phyloP scores from a whole-genome alignment of 2,797 vertebrate species.

The Antrozous pallidus region DNA sequence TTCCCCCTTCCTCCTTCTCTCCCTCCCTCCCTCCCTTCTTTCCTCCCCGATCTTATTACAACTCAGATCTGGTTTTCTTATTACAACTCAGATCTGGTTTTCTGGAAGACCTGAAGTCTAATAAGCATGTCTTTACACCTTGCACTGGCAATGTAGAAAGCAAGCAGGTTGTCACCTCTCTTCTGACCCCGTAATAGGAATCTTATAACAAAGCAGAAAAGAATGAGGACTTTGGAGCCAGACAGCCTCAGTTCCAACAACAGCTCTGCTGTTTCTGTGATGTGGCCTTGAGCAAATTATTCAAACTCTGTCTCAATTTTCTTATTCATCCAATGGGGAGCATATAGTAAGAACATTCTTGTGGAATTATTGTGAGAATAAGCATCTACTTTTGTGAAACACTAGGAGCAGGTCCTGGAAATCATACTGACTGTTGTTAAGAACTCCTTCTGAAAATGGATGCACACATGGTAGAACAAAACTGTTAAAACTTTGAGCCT shows the following conservation, averaged over 20 bases:
- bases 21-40: not conserved
- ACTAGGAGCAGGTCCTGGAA: not conserved
- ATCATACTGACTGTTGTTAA: not conserved
- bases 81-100: not conserved
- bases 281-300: not conserved
- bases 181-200: not conserved
- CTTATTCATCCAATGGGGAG: not conserved
- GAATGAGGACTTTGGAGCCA: conserved; percentile 19
- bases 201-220: not conserved
- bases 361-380: not conserved
- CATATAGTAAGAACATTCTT: not conserved
- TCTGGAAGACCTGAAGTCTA: not conserved
- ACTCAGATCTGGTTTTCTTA: not conserved
- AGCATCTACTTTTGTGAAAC: not conserved
- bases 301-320: not conserved
- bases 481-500: not conserved
- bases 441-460: conserved; percentile 18
- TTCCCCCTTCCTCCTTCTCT: not conserved
- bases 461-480: not conserved
- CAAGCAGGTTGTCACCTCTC: not conserved
- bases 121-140: not conserved
- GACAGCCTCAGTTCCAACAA: not conserved
- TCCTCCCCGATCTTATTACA: not conserved
- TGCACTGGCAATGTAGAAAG: not conserved
- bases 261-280: not conserved